Percentiles rank a stretch among this genome's conserved stretches.
Evolutionary conservation across 2,113 vertebrate genomes (phyloP).

Genomic region (Thunnus maccoyii): DNA sequence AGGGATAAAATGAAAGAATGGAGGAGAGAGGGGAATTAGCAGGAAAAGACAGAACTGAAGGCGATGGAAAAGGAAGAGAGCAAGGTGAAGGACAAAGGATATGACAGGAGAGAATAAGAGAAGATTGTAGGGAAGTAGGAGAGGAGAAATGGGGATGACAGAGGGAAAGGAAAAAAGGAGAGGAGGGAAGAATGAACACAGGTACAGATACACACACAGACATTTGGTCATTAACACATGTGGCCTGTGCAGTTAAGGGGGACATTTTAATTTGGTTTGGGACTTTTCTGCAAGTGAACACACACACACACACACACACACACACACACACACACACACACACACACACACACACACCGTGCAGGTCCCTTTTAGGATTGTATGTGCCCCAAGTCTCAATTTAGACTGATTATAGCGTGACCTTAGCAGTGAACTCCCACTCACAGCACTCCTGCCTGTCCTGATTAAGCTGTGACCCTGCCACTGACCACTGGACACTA

Average conservation of each 20-base stretch:
- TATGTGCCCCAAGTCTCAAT: constrained; percentile 51
- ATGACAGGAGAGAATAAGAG: too few species aligned
- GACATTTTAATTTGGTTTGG: constrained; percentile 37
- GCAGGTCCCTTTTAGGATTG: constrained; percentile 19
- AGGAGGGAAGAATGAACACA: not conserved
- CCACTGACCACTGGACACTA: constrained; percentile 77
- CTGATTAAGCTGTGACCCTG: constrained; percentile 73
- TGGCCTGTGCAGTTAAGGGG: constrained; percentile 27
- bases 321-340: constrained; percentile 12
- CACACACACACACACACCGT: constrained; percentile 1
- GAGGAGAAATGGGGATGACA: not conserved
- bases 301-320: constrained; percentile 28
- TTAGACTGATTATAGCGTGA: constrained; percentile 76
- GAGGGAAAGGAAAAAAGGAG: not conserved
- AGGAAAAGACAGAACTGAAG: not conserved
- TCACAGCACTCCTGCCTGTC: constrained; percentile 54
- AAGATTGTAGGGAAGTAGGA: too few species aligned
- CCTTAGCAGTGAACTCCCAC: constrained; percentile 67
- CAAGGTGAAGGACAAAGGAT: not conserved
- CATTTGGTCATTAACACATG: constrained; percentile 16
- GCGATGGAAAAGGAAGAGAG: not conserved
- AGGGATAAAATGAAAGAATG: too few species aligned
- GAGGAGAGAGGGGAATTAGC: not conserved
- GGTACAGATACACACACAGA: not conserved
- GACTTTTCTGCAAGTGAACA: constrained; percentile 2